Evolutionary conservation across 2,113 vertebrate species (phyloP).

Genomic region (Sus scrofa): T2T-Sscrofa CM000824.6:30477001-30477500

Average conservation of each 20-base stretch:
- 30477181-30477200: conserved; percentile 1
- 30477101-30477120: conserved; percentile 7
- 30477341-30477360: background rate
- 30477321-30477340: background rate
- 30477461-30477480: background rate
- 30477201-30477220: background rate
- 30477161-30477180: background rate
- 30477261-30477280: background rate
- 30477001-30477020: background rate
- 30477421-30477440: background rate
- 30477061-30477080: background rate
- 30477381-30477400: background rate
- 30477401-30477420: background rate
- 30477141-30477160: conserved; percentile 1
- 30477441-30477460: background rate
- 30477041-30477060: background rate
- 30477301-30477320: background rate
- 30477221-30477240: background rate
- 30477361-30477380: background rate
- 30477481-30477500: background rate
- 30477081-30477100: background rate
- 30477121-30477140: background rate
- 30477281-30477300: background rate
- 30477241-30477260: background rate
- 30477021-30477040: background rate